A percentile compares a stretch with the other conserved stretches of the same genome.
phyloP scores from a whole-genome alignment of 2,888 invertebrate genomes.

The Acanthosoma haemorrhoidale region DNA sequence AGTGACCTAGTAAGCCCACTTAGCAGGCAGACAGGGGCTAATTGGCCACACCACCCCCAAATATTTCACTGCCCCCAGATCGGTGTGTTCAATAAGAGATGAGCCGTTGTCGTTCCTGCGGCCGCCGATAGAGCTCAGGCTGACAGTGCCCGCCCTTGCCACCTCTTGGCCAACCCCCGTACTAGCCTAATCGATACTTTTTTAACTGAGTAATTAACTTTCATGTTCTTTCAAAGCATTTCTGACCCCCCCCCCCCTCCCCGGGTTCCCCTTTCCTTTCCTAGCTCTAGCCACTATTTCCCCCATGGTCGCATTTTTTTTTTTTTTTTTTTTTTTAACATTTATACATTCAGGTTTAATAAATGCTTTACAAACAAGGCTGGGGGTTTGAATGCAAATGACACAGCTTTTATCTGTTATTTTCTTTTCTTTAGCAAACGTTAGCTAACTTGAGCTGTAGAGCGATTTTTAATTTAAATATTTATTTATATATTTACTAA shows the following conservation, averaged over 20 bases:
- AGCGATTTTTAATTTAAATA: not conserved
- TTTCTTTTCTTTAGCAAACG: not conserved
- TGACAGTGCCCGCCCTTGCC: not conserved
- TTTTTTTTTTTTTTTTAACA: not conserved
- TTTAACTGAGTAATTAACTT: slow-evolving; percentile 10
- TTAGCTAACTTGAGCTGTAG: not conserved
- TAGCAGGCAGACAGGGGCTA: not conserved
- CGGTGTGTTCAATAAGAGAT: slow-evolving; percentile 22
- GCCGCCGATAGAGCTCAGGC: not conserved
- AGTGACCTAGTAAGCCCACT: no score
- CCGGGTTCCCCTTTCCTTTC: not conserved
- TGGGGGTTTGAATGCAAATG: not conserved
- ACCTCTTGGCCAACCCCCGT: not conserved
- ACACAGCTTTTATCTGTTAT: not conserved
- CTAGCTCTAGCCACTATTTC: not conserved
- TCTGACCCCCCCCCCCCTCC: no score
- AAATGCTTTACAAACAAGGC: not conserved
- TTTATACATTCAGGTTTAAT: not conserved
- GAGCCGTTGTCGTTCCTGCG: not conserved
- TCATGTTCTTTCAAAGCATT: not conserved
- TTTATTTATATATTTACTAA: no score
- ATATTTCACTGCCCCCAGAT: not conserved
- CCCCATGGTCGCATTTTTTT: not conserved
- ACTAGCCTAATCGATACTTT: slow-evolving; percentile 9
- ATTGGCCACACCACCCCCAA: not conserved